These are phyloP conservation scores for Macrostomum lignano DNA, from an alignment of 1,140 invertebrate genomes.

Conservation along the genomic window DNA sequence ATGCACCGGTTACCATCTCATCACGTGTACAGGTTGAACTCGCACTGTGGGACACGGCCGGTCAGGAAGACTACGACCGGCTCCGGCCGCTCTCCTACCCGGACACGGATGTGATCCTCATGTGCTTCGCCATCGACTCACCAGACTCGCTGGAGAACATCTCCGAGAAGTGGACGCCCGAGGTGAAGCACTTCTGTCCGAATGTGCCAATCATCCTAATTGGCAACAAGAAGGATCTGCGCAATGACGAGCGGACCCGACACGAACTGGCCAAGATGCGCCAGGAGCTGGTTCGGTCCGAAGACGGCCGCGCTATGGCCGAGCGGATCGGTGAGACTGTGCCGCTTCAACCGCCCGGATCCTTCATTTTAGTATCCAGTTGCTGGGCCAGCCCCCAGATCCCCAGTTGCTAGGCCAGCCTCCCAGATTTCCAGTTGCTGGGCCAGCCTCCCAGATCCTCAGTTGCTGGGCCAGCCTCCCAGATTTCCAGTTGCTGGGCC, in stretches of 20 bases:
- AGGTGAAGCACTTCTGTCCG: conserved; percentile 27
- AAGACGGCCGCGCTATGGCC: conserved; percentile 80
- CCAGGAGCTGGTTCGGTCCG: conserved; percentile 87
- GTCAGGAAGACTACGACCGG: conserved; percentile 57
- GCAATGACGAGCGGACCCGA: conserved; percentile 81
- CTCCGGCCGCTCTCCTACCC: conserved; percentile 72
- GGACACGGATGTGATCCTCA: conserved; percentile 42
- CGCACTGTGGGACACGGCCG: conserved; percentile 15
- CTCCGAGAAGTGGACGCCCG: conserved; percentile 26
- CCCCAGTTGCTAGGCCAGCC: no score
- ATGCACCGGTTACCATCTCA: no score
- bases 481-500: no score
- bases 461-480: no score
- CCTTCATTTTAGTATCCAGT: no score
- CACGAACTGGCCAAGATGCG: conserved; percentile 91
- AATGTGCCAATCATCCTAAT: conserved; percentile 27
- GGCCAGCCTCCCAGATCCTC: no score
- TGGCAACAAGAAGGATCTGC: conserved; percentile 35
- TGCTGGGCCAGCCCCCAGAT: no score
- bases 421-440: no score
- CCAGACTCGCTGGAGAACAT: conserved; percentile 23
- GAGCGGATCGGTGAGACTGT: conserved; percentile 99
- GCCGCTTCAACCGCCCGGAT: no score
- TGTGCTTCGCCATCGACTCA: conserved; percentile 10
- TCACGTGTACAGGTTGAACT: conserved; percentile 8